phyloP scores from a whole-genome alignment of 2,797 vertebrate genomes.

The Thaleichthys pacificus region DNA sequence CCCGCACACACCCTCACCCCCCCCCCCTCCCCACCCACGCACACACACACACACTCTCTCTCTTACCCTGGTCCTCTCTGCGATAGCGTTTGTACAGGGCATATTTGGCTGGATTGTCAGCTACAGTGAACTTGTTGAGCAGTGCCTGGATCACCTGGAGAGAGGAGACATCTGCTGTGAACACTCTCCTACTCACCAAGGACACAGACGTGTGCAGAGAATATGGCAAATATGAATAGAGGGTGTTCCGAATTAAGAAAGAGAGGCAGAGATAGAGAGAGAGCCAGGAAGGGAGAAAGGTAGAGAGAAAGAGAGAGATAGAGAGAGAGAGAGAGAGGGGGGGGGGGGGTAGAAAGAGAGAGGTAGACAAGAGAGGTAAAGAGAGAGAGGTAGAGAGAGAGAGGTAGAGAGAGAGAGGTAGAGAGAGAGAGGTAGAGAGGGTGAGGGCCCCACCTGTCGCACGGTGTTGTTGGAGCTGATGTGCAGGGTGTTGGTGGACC shows the following conservation, averaged over 20 bases:
- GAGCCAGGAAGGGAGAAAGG: too few species aligned
- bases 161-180: slow-evolving; percentile 5
- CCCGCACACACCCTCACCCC: slow-evolving; percentile 11
- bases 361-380: too few species aligned
- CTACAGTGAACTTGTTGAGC: slow-evolving; percentile 89
- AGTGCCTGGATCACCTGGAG: slow-evolving; percentile 88
- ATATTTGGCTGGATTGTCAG: slow-evolving; percentile 95
- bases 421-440: slow-evolving; percentile 18
- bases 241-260: too few species aligned
- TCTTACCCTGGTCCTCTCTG: slow-evolving; percentile 91
- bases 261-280: too few species aligned
- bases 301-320: too few species aligned
- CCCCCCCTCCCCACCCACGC: slow-evolving; percentile 1
- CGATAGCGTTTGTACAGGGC: slow-evolving; percentile 92
- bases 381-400: too few species aligned
- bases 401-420: not conserved
- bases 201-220: too few species aligned
- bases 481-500: slow-evolving; percentile 88
- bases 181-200: not conserved
- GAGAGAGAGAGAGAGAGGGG: too few species aligned
- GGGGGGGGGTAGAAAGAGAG: too few species aligned
- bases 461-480: slow-evolving; percentile 95
- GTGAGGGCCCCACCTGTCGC: slow-evolving; percentile 69
- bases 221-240: too few species aligned
- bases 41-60: slow-evolving; percentile 13